Percentiles rank a stretch among this genome's conserved stretches.
These are phyloP conservation scores for Pristionchus mayeri DNA, from an alignment of 2,888 invertebrate species.

Conservation along the genomic window DNA sequence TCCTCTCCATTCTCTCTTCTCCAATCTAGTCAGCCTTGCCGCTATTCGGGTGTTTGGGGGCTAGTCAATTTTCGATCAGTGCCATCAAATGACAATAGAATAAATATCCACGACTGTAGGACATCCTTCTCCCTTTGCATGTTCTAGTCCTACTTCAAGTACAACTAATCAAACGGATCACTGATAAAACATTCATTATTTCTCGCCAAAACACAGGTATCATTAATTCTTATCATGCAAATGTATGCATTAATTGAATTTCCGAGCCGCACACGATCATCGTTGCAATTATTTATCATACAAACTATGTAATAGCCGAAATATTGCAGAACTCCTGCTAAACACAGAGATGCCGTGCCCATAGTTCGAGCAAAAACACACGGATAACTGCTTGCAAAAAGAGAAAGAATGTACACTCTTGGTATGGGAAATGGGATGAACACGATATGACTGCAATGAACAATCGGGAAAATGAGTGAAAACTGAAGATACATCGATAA, in stretches of 20 bases:
- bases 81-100: background rate
- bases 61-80: background rate
- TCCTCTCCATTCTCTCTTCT: background rate
- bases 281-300: background rate
- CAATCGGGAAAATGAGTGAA: background rate
- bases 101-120: background rate
- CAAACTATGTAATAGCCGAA: background rate
- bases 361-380: background rate
- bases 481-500: background rate
- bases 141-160: background rate
- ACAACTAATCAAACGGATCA: background rate
- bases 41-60: background rate
- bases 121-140: background rate
- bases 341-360: background rate
- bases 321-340: background rate
- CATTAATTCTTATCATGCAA: too few species aligned
- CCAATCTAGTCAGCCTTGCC: background rate
- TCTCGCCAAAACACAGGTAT: too few species aligned
- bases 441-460: constrained; percentile 33
- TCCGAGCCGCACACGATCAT: too few species aligned
- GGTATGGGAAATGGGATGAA: constrained; percentile 26
- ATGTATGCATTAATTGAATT: too few species aligned
- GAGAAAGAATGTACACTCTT: constrained; percentile 34
- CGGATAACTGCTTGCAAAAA: constrained; percentile 5
- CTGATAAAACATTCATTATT: background rate